Evolutionary conservation across 2,113 vertebrate genomes (phyloP).

Genomic region (Ophthalmotilapia sp.): DNA sequence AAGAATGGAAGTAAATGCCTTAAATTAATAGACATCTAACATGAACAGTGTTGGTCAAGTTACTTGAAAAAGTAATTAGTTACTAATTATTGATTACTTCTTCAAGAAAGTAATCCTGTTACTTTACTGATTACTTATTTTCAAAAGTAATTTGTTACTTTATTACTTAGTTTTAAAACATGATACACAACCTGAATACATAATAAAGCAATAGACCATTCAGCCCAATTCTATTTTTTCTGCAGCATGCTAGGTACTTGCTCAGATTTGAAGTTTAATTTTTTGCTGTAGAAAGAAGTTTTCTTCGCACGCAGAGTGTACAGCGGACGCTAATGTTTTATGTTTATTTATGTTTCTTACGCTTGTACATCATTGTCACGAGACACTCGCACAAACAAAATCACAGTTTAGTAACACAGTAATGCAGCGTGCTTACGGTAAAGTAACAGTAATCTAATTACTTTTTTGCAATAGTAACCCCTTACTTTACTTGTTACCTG

Average conservation of each 20-base stretch:
- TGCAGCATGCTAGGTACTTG: not conserved
- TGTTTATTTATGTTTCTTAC: not conserved
- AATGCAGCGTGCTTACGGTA: not conserved
- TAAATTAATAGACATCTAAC: not conserved
- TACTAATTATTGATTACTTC: not conserved
- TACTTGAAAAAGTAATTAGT: not conserved
- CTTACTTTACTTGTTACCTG: not conserved
- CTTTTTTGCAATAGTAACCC: not conserved
- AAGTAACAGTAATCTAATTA: not conserved
- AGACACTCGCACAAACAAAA: not conserved
- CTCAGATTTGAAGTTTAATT: not conserved
- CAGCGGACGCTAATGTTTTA: accelerated
- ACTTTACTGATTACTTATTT: not conserved
- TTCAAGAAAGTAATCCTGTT: not conserved
- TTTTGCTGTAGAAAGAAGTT: not conserved
- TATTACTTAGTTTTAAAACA: not conserved
- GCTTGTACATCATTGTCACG: accelerated
- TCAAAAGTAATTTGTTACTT: not conserved
- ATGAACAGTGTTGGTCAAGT: not conserved
- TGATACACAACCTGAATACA: not conserved
- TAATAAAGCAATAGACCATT: not conserved
- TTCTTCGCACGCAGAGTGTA: not conserved
- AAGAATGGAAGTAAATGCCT: not conserved
- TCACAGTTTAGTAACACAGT: not conserved
- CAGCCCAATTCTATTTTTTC: not conserved